Evolutionary conservation across 2,888 invertebrate genomes (phyloP).

Genomic region (Tachina grossa): DNA sequence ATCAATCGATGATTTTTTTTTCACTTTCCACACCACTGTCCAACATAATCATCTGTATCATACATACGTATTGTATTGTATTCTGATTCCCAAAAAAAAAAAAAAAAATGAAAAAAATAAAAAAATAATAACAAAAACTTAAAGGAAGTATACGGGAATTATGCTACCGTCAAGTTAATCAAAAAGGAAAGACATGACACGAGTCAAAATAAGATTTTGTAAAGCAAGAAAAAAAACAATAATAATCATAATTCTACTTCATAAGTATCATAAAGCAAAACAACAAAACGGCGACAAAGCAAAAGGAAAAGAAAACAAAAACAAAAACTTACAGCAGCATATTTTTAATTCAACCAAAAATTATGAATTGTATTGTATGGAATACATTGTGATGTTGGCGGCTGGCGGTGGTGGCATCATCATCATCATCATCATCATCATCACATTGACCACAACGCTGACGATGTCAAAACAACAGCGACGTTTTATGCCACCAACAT

Average conservation of each 20-base stretch:
- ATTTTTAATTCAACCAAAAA: conserved; percentile 47
- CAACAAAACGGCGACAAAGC: conserved; percentile 36
- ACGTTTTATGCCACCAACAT: conserved; percentile 64
- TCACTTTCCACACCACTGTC: conserved; percentile 23
- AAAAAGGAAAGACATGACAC: conserved; percentile 48
- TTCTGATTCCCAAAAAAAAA: conserved; percentile 55
- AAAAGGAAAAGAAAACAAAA: not conserved
- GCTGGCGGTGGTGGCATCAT: conserved; percentile 3
- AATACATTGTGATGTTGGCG: conserved; percentile 25
- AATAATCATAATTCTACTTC: conserved; percentile 54
- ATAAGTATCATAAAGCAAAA: conserved; percentile 51
- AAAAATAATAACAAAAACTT: conserved; percentile 50
- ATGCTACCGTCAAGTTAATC: conserved; percentile 66
- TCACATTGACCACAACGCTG: conserved; percentile 60
- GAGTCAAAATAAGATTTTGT: conserved; percentile 45
- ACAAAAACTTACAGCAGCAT: conserved; percentile 28
- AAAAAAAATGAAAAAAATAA: conserved; percentile 8
- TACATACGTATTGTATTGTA: conserved; percentile 7
- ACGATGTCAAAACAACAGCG: conserved; percentile 46
- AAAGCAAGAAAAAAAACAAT: conserved; percentile 4
- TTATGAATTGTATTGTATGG: conserved; percentile 49
- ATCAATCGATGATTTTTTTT: not conserved
- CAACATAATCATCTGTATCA: conserved; percentile 24
- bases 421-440: not conserved
- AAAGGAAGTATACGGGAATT: conserved; percentile 53